Conservation (phyloP, 2,113 vertebrate genomes). For the Mustela nigripes region DNA sequence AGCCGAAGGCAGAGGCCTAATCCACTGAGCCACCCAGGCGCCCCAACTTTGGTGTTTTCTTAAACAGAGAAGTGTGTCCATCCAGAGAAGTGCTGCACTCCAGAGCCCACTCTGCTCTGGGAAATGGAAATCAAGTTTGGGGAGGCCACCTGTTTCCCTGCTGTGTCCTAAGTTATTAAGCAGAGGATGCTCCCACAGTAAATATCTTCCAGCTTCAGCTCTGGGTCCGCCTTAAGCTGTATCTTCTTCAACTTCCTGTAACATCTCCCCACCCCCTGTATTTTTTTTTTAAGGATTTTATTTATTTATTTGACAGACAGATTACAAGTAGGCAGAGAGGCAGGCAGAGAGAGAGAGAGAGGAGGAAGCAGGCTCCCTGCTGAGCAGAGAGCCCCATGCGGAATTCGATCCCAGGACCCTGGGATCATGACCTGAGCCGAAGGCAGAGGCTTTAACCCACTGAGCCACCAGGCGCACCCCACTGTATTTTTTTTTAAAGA, state of each 20-base stretch:
- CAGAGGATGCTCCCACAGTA: not conserved
- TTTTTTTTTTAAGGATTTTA: not conserved
- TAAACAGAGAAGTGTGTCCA: not conserved
- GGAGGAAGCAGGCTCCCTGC: too few relatives aligned
- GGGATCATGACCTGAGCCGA: too few relatives aligned
- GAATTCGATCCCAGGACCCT: too few relatives aligned
- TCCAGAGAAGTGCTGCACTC: not conserved
- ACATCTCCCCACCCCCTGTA: not conserved
- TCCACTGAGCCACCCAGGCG: too few relatives aligned
- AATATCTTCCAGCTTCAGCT: not conserved
- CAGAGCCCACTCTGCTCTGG: not conserved
- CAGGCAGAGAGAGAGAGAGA: too few relatives aligned
- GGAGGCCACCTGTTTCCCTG: not conserved
- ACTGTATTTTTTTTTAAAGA: too few relatives aligned
- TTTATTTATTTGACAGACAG: not conserved
- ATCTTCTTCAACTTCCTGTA: not conserved
- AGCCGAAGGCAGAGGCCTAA: too few relatives aligned
- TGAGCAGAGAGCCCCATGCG: too few relatives aligned
- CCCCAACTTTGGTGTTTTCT: not conserved
- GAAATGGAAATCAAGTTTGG: not conserved
- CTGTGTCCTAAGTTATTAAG: not conserved
- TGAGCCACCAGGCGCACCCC: too few relatives aligned
- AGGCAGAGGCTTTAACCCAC: too few relatives aligned
- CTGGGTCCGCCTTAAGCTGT: not conserved
- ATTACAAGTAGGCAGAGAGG: too few relatives aligned